Conservation (phyloP, 2,888 invertebrate genomes). For the Leptinotarsa juncta region DNA sequence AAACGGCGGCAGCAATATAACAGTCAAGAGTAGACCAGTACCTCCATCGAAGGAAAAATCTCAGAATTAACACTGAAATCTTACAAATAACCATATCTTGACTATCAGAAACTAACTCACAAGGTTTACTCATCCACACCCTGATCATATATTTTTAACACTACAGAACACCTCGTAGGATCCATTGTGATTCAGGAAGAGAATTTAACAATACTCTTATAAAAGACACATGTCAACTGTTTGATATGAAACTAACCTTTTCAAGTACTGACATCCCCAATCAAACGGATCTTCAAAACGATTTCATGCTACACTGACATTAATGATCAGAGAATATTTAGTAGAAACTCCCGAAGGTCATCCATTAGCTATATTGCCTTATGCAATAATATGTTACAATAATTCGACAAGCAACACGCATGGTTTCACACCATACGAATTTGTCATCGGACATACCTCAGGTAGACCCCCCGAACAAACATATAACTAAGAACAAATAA, state of each 20-base stretch:
- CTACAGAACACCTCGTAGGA: not conserved
- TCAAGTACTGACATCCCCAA: constrained; percentile 1
- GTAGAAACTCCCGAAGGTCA: not conserved
- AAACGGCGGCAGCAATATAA: no score
- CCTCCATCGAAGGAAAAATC: no score
- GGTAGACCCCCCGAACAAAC: not conserved
- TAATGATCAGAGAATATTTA: not conserved
- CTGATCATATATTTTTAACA: not conserved
- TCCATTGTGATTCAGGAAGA: not conserved
- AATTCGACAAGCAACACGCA: not conserved
- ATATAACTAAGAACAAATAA: not conserved
- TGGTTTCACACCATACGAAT: not conserved
- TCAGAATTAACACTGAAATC: no score
- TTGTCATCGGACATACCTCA: not conserved
- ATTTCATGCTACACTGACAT: not conserved
- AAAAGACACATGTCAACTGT: not conserved
- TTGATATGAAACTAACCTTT: not conserved
- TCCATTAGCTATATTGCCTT: not conserved
- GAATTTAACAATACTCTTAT: not conserved
- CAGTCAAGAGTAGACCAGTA: no score
- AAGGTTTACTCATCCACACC: no score
- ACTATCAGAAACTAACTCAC: no score
- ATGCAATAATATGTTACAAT: not conserved
- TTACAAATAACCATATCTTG: no score
- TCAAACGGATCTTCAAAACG: not conserved